Base-by-base conservation (phyloP, 1,140 invertebrate species). In the Calliopsis andreniformis region DNA sequence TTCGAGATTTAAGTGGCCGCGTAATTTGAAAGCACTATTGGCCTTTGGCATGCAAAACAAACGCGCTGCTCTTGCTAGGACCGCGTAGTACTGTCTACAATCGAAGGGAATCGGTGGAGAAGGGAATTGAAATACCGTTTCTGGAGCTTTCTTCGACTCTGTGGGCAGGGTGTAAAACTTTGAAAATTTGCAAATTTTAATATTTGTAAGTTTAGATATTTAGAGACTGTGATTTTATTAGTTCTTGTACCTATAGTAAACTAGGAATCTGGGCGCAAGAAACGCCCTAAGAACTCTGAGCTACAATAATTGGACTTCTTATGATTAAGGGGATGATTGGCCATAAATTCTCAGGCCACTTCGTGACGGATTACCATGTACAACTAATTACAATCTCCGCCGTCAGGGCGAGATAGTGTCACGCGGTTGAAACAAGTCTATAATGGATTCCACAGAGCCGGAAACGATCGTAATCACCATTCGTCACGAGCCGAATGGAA, bases 401-500 rank as follows among this genome's bases (percentile, higher is more conserved):
- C 32, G 43, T 43, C 16, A 43, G 30, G 14, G 43, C 43, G 64
- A 76, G 70, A 79, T 64, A 76, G 77, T 62, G 63, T 70, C 64
- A n/a, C n/a, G 55, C 56, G 42, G 67, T 43, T 64, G 35, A 45
- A 76, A 66, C 64, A 80, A 77, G 82, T 72, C 78, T 59, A 62
- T 81, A 84, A 84, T 84, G 73, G 64, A 81, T 81, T 81, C 63
- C 58, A 30, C 39, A 43, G 69, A 53, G 59, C 25, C 64, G 70
- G 82, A 76, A 81, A 81, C 68, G 73, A 84, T 84, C 32, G 75
- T 70, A 84, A 85, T 85, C 83, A 84, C 59, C 78, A 85, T 85
- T 85, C 73, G 73, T 84, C 78, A 82, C 49, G 23, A 49, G 39
- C 42, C 61, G 58, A 80, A 84, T 84, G 84, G 76, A 82, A 82